Evolutionary conservation across 1,140 invertebrate species (phyloP).

Genomic region (Schlechtendalia chinensis): DNA sequence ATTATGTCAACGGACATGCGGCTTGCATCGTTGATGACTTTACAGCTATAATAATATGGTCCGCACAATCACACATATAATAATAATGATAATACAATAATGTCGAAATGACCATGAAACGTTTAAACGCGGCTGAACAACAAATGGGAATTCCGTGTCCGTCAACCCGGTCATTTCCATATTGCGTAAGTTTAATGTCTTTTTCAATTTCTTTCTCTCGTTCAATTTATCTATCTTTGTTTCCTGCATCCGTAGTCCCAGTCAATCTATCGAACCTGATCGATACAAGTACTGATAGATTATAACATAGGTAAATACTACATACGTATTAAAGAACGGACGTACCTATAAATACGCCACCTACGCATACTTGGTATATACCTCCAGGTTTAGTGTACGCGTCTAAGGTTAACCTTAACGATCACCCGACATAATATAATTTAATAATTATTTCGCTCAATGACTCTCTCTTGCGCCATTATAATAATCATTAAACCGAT

Average conservation of each 20-base stretch:
- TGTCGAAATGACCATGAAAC: conserved; percentile 1
- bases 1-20: not conserved
- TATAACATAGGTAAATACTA: no score
- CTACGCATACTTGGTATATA: not conserved
- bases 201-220: conserved; percentile 7
- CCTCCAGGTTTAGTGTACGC: not conserved
- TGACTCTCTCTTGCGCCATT: not conserved
- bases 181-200: conserved; percentile 17
- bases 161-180: not conserved
- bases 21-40: no score
- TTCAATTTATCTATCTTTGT: not conserved
- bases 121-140: not conserved
- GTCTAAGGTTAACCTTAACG: not conserved
- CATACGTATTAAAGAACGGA: no score
- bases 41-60: no score
- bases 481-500: conserved; percentile 2
- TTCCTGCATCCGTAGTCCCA: not conserved
- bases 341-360: no score
- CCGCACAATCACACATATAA: not conserved
- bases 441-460: conserved; percentile 2
- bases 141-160: not conserved
- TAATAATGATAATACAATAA: not conserved
- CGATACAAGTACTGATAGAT: not conserved
- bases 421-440: not conserved
- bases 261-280: not conserved